phyloP scores from a whole-genome alignment of 2,797 vertebrate genomes.

The Lerista edwardsae region DNA sequence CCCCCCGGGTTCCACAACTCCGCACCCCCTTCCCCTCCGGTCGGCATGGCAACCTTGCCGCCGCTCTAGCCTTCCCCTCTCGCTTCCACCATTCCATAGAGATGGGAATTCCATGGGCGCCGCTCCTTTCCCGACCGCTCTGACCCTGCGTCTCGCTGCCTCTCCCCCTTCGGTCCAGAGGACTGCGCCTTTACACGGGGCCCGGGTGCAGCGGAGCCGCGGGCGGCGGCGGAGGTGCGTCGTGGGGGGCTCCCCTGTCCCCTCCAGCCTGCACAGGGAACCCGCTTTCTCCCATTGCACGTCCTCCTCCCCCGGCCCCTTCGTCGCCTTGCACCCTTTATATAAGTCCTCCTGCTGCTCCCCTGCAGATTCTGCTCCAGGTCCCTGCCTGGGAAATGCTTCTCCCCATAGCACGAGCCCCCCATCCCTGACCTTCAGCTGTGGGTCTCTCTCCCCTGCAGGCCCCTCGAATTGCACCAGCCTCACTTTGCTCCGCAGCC shows the following conservation, averaged over 20 bases:
- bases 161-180: constrained; percentile 15
- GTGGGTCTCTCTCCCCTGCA: not conserved
- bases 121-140: not conserved
- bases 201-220: not conserved
- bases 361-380: not conserved
- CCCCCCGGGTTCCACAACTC: not conserved
- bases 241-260: not conserved
- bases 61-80: not conserved
- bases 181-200: not conserved
- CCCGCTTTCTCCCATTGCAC: no score
- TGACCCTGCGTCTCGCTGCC: constrained; percentile 25
- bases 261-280: not conserved
- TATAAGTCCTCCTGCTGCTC: not conserved
- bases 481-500: not conserved
- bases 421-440: not conserved
- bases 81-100: not conserved
- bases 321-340: no score
- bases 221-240: not conserved
- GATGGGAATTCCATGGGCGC: not conserved
- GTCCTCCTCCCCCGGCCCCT: no score
- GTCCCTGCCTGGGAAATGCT: not conserved
- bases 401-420: no score
- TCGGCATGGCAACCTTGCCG: not conserved
- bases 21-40: not conserved
- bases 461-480: not conserved